Evolutionary conservation across 2,797 vertebrate species (phyloP).

Genomic region (Lagorchestes hirsutus): DNA sequence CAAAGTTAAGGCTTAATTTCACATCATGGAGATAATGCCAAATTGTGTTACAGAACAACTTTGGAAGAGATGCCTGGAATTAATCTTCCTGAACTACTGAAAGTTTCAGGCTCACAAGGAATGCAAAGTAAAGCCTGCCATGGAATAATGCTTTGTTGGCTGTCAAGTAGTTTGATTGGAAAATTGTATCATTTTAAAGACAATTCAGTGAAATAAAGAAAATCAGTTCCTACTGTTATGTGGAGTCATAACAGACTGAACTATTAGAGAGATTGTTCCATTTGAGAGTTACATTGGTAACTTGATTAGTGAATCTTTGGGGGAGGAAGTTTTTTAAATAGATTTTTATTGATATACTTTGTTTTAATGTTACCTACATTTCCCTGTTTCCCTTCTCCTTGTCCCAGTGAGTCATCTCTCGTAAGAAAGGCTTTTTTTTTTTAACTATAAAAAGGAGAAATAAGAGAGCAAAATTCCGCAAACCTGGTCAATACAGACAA

Average conservation of each 20-base stretch:
- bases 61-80: constrained; percentile 65
- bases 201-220: constrained; percentile 57
- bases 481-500: not conserved
- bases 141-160: constrained; percentile 11
- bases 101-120: constrained; percentile 55
- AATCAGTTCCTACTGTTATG: constrained; percentile 50
- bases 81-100: constrained; percentile 63
- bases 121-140: constrained; percentile 45
- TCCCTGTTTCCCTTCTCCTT: not conserved
- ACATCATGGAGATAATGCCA: constrained; percentile 31
- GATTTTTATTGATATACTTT: not conserved
- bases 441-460: constrained; percentile 44
- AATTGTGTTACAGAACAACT: constrained; percentile 64
- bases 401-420: not conserved
- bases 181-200: constrained; percentile 68
- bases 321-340: constrained; percentile 28
- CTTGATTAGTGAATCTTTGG: constrained; percentile 45
- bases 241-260: constrained; percentile 59
- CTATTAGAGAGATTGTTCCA: constrained; percentile 52
- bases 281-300: constrained; percentile 60
- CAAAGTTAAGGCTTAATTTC: constrained; percentile 66
- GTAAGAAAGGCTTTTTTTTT: not conserved
- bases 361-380: not conserved
- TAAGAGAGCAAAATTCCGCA: constrained; percentile 13
- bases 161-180: constrained; percentile 49